Conservation (phyloP, 2,888 invertebrate genomes). For the Watsonalla binaria region DNA sequence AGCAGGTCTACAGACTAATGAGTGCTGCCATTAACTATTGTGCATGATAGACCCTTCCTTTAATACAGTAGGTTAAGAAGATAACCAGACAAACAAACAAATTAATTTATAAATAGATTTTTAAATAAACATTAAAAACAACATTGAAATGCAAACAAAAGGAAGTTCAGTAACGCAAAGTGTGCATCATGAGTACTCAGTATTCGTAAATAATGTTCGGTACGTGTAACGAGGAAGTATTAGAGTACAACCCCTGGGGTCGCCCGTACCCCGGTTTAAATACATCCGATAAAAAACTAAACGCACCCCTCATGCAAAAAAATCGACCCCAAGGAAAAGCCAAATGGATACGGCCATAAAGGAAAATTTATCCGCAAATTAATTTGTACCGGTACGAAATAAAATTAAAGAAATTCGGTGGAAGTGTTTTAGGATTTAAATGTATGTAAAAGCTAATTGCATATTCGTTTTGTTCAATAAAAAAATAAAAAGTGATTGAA, state of each 20-base stretch:
- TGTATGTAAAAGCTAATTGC: neutral
- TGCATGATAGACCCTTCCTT: too few relatives aligned
- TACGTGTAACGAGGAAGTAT: conserved; percentile 68
- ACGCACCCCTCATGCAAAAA: conserved; percentile 58
- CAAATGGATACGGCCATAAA: conserved; percentile 66
- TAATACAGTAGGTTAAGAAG: too few relatives aligned
- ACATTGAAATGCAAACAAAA: neutral
- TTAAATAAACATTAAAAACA: neutral
- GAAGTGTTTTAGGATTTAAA: neutral
- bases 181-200: conserved; percentile 15
- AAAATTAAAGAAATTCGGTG: conserved; percentile 8
- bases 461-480: neutral
- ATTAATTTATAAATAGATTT: too few relatives aligned
- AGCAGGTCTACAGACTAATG: too few relatives aligned
- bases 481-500: neutral
- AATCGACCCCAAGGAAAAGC: conserved; percentile 49
- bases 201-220: conserved; percentile 34
- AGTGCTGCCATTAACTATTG: too few relatives aligned
- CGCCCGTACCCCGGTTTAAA: conserved; percentile 56
- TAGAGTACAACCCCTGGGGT: conserved; percentile 62
- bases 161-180: conserved; percentile 2
- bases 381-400: conserved; percentile 52
- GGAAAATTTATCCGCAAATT: conserved; percentile 77
- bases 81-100: too few relatives aligned
- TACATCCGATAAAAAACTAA: conserved; percentile 77